phyloP scores from a whole-genome alignment of 1,140 invertebrate species.

The Lysiphlebus fabarum region DNA sequence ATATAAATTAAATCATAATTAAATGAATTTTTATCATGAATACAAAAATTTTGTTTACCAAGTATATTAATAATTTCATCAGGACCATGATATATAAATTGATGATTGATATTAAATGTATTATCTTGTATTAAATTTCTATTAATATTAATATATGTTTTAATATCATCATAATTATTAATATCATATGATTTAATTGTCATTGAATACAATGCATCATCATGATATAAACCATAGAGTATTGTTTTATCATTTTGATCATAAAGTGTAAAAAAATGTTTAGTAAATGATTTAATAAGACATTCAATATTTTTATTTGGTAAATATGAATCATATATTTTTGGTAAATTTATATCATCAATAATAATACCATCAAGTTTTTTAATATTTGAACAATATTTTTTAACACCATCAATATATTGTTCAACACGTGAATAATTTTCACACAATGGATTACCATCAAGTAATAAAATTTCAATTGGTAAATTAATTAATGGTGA shows the following conservation, averaged over 20 bases:
- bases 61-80: constrained; percentile 39
- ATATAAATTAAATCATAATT: constrained; percentile 37
- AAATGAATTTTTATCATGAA: constrained; percentile 41
- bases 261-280: constrained; percentile 47
- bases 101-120: constrained; percentile 25
- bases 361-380: constrained; percentile 44
- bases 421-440: constrained; percentile 41
- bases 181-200: constrained; percentile 30
- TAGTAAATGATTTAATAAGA: constrained; percentile 41
- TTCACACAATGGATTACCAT: constrained; percentile 50
- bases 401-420: constrained; percentile 40
- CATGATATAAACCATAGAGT: constrained; percentile 43
- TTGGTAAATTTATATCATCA: constrained; percentile 30
- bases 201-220: constrained; percentile 44
- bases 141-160: constrained; percentile 29
- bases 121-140: constrained; percentile 34
- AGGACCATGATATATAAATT: constrained; percentile 37
- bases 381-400: constrained; percentile 40
- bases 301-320: constrained; percentile 27
- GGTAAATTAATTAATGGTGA: constrained; percentile 32
- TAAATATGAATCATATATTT: constrained; percentile 34
- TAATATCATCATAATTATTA: constrained; percentile 16
- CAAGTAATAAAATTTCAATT: constrained; percentile 44
- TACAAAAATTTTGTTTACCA: constrained; percentile 36
- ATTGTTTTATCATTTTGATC: constrained; percentile 42